Percentiles rank a stretch among this genome's conserved stretches.
phyloP scores from a whole-genome alignment of 2,888 invertebrate genomes.

The Cotesia congregata region DNA sequence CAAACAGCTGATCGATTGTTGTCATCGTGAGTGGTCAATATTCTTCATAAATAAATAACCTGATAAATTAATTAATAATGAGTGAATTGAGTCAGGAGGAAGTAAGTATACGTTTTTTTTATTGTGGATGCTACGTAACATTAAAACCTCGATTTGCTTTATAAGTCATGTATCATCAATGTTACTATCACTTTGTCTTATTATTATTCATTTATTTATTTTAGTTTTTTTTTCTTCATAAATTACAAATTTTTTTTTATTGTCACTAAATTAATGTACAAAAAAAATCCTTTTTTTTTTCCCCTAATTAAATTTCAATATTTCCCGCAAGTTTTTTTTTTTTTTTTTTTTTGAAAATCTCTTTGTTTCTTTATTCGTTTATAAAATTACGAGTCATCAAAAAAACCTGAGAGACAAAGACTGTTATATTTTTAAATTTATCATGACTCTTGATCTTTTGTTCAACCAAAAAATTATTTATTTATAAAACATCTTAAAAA shows the following conservation, averaged over 20 bases:
- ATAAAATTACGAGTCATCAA: conserved; percentile 10
- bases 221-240: not conserved
- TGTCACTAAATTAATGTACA: not conserved
- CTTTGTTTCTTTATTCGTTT: conserved; percentile 29
- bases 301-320: conserved; percentile 15
- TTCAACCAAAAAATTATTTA: not conserved
- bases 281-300: not conserved
- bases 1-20: conserved; percentile 30
- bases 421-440: conserved; percentile 22
- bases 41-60: conserved; percentile 37
- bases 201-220: not conserved
- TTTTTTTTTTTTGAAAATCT: conserved; percentile 15
- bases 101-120: conserved; percentile 74
- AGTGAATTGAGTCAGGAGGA: conserved; percentile 91
- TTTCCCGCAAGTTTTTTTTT: conserved; percentile 18
- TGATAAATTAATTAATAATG: conserved; percentile 71
- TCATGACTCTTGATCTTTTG: conserved; percentile 13
- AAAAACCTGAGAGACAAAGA: conserved; percentile 11
- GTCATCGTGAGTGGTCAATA: conserved; percentile 13
- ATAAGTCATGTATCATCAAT: conserved; percentile 38
- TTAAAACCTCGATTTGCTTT: conserved; percentile 45
- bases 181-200: conserved; percentile 25
- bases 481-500: not conserved
- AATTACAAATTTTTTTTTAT: not conserved
- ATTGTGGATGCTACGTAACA: conserved; percentile 33